phyloP scores from a whole-genome alignment of 2,113 vertebrate genomes.

The Gasterosteus nipponicus region DNA sequence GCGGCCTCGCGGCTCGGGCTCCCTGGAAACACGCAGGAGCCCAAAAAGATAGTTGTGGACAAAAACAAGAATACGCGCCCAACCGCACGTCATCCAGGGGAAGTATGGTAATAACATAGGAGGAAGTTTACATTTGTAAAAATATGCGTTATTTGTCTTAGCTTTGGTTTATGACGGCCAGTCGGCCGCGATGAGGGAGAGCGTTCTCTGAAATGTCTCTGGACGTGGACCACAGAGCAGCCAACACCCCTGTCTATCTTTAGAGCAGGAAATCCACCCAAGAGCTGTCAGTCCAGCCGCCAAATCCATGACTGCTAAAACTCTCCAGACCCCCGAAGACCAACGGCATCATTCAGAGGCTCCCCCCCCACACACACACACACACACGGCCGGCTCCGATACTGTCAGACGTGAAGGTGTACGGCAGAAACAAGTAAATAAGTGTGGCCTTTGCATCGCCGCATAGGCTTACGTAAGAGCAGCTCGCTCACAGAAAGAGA shows the following conservation, averaged over 20 bases:
- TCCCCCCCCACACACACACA: neutral
- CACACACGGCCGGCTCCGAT: slow-evolving; percentile 16
- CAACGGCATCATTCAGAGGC: slow-evolving; percentile 60
- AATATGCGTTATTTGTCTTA: slow-evolving; percentile 80
- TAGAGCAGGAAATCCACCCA: slow-evolving; percentile 81
- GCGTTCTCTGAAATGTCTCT: slow-evolving; percentile 72
- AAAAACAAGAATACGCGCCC: slow-evolving; percentile 70
- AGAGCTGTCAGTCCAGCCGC: slow-evolving; percentile 71
- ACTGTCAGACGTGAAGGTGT: slow-evolving; percentile 32
- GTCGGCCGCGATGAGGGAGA: slow-evolving; percentile 59
- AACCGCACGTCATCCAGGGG: slow-evolving; percentile 66
- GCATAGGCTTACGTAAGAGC: slow-evolving; percentile 45
- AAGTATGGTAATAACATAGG: slow-evolving; percentile 79
- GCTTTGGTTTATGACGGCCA: slow-evolving; percentile 63
- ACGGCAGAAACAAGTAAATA: slow-evolving; percentile 46
- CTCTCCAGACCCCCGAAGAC: slow-evolving; percentile 68
- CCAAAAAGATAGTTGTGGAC: slow-evolving; percentile 58
- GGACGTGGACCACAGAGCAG: slow-evolving; percentile 74
- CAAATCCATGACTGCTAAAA: slow-evolving; percentile 62
- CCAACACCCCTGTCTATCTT: slow-evolving; percentile 84
- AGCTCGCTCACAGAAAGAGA: slow-evolving; percentile 37
- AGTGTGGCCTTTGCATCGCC: slow-evolving; percentile 52
- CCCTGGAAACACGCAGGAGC: slow-evolving; percentile 52
- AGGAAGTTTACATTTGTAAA: slow-evolving; percentile 79
- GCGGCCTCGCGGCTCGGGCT: slow-evolving; percentile 41